phyloP scores from a whole-genome alignment of 2,113 vertebrate genomes.

The Nanorana parkeri region DNA sequence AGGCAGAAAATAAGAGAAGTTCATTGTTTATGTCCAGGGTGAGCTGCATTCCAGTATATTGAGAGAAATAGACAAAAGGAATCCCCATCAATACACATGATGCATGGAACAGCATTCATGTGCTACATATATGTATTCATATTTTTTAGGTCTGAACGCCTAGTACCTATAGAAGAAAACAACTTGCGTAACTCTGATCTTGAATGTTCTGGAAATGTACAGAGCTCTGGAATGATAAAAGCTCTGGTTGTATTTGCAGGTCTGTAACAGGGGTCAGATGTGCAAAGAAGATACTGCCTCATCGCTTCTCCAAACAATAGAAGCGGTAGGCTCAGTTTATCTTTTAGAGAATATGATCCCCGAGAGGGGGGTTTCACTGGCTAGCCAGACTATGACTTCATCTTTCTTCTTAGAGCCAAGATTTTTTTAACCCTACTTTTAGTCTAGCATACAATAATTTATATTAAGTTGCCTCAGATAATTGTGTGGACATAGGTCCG shows the following conservation, averaged over 20 bases:
- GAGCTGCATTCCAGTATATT: too few species aligned
- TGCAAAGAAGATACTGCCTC: slow-evolving; percentile 21
- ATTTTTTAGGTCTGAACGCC: too few species aligned
- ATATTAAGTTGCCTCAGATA: not conserved
- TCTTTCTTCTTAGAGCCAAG: slow-evolving; percentile 33
- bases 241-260: not conserved
- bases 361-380: slow-evolving; percentile 48
- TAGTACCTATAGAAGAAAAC: not conserved
- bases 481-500: not conserved
- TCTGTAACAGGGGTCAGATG: slow-evolving; percentile 15
- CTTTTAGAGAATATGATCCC: slow-evolving; percentile 53
- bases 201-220: slow-evolving; percentile 6
- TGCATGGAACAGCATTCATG: too few species aligned
- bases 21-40: too few species aligned
- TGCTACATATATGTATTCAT: too few species aligned
- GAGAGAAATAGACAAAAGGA: too few species aligned
- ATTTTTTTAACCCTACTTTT: slow-evolving; percentile 40
- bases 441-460: slow-evolving; percentile 28
- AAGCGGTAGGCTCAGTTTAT: slow-evolving; percentile 44
- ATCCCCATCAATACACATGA: too few species aligned
- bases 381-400: slow-evolving; percentile 56
- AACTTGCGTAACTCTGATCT: not conserved
- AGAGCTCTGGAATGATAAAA: not conserved
- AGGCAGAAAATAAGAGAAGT: too few species aligned
- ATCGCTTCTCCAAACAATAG: slow-evolving; percentile 50